These are phyloP conservation scores for Australoheros scitulus DNA, from an alignment of 2,113 vertebrate genomes.

Conservation along the genomic window DNA sequence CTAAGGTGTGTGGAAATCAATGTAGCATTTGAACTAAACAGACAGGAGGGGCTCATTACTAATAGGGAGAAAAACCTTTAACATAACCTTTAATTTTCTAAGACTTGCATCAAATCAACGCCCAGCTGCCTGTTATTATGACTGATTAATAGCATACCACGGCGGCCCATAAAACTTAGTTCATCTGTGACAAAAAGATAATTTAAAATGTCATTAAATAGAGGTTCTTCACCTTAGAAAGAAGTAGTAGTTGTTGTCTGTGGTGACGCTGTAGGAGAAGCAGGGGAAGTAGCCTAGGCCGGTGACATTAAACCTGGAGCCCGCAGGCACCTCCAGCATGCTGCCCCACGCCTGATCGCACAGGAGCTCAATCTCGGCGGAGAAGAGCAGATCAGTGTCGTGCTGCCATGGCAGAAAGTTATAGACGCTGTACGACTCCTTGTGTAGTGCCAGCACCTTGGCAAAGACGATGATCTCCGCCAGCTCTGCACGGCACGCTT, in stretches of 20 bases:
- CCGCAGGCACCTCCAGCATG: slow-evolving; percentile 86
- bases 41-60: not conserved
- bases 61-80: no score
- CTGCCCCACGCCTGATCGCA: slow-evolving; percentile 88
- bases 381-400: slow-evolving; percentile 81
- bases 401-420: slow-evolving; percentile 85
- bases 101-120: not conserved
- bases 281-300: slow-evolving; percentile 86
- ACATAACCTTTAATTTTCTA: no score
- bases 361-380: slow-evolving; percentile 85
- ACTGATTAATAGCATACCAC: not conserved
- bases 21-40: not conserved
- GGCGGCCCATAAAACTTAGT: not conserved
- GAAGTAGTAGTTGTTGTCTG: slow-evolving; percentile 86
- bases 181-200: not conserved
- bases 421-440: slow-evolving; percentile 82
- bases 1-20: not conserved
- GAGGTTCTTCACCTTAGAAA: slow-evolving; percentile 79
- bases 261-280: slow-evolving; percentile 84
- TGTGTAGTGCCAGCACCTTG: slow-evolving; percentile 82
- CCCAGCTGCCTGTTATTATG: not conserved
- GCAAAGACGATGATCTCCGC: slow-evolving; percentile 86
- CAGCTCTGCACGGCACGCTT: slow-evolving; percentile 85
- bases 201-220: not conserved
- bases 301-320: slow-evolving; percentile 85